Evolutionary conservation across 2,113 vertebrate species (phyloP).

Genomic region (Salvelinus alpinus): DNA sequence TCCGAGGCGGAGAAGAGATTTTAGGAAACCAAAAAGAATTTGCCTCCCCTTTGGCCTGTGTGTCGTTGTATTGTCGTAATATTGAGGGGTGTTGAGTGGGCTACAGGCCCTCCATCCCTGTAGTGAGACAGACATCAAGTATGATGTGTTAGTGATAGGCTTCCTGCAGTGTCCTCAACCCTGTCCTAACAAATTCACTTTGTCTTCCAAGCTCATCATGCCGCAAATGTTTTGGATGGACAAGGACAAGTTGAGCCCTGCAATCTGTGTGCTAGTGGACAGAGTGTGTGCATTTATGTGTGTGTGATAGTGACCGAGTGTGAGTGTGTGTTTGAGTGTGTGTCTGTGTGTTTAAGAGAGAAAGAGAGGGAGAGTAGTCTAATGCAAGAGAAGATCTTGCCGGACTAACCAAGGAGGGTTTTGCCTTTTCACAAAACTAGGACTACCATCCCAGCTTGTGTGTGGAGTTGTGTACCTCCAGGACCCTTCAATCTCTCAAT

Average conservation of each 20-base stretch:
- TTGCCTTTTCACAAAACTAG: conserved; percentile 59
- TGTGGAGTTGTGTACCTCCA: conserved; percentile 31
- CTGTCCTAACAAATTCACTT: conserved; percentile 71
- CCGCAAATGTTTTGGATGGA: conserved; percentile 34
- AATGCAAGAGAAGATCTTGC: conserved; percentile 58
- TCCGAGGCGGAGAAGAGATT: conserved; percentile 60
- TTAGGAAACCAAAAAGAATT: conserved; percentile 72
- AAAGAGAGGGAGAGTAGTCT: conserved; percentile 36
- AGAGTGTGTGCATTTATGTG: conserved; percentile 46
- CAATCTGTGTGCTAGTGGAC: conserved; percentile 35
- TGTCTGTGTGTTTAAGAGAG: conserved; percentile 11
- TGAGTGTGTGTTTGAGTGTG: conserved; percentile 16
- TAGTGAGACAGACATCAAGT: conserved; percentile 37
- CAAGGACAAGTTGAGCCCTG: conserved; percentile 22
- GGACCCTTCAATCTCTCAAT: conserved; percentile 11
- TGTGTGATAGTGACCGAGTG: conserved; percentile 27
- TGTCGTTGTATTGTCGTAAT: conserved; percentile 59
- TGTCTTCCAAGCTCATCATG: conserved; percentile 78
- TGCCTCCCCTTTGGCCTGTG: conserved; percentile 45
- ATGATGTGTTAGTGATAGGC: conserved; percentile 48
- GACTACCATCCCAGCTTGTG: conserved; percentile 52
- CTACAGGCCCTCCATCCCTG: conserved; percentile 44
- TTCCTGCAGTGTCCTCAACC: conserved; percentile 53
- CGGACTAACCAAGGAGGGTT: conserved; percentile 47
- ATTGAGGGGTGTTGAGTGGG: conserved; percentile 38